A percentile compares a stretch with the other conserved stretches of the same genome.
phyloP scores from a whole-genome alignment of 2,888 invertebrate genomes.

The Panzeria rudis region DNA sequence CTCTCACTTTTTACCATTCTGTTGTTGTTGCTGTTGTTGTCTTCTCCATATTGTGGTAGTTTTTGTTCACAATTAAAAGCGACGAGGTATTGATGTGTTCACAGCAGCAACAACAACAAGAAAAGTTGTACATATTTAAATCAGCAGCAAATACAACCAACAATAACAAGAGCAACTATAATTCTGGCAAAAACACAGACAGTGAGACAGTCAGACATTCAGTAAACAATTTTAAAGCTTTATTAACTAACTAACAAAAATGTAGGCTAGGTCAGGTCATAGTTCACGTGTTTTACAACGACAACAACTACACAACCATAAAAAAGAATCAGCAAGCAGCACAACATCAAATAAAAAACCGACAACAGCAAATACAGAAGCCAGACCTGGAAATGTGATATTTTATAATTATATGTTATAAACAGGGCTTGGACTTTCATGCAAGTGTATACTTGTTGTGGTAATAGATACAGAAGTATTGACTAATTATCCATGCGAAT shows the following conservation, averaged over 20 bases:
- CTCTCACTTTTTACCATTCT: neutral
- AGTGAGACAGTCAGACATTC: neutral
- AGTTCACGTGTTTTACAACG: slow-evolving; percentile 76
- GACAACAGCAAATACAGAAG: slow-evolving; percentile 1
- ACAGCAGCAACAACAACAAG: slow-evolving; percentile 13
- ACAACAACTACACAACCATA: slow-evolving; percentile 31
- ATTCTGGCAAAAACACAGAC: slow-evolving; percentile 3
- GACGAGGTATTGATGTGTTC: slow-evolving; percentile 24
- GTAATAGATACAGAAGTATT: too few species aligned
- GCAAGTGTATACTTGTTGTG: too few species aligned
- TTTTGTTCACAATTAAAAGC: neutral
- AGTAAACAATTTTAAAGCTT: slow-evolving; percentile 27
- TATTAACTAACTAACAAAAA: slow-evolving; percentile 48
- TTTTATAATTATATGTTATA: neutral
- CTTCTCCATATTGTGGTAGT: neutral
- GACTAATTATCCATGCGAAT: too few species aligned
- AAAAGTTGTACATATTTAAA: neutral
- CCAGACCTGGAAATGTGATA: slow-evolving; percentile 29
- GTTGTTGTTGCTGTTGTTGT: neutral
- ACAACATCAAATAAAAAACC: neutral
- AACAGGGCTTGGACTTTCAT: too few species aligned
- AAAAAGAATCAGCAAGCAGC: neutral
- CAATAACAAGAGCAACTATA: neutral
- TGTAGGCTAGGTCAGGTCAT: slow-evolving; percentile 78
- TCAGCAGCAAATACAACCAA: neutral